phyloP scores from a whole-genome alignment of 2,113 vertebrate genomes.

The Gymnarchus niloticus region DNA sequence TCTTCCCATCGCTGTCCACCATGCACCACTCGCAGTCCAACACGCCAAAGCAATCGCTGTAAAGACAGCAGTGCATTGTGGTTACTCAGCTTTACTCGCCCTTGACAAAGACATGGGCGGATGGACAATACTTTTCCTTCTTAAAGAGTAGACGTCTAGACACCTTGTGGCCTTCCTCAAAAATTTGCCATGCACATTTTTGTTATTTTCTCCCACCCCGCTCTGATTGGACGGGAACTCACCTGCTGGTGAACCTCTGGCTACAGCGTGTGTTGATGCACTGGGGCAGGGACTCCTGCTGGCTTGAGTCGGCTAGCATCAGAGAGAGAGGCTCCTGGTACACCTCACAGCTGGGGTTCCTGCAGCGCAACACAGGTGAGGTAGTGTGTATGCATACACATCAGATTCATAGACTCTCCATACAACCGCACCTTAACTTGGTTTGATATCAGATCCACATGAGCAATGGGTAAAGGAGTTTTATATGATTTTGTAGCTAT shows the following conservation, averaged over 20 bases:
- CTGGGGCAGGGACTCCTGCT: conserved; percentile 85
- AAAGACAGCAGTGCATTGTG: background rate
- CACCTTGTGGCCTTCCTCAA: no score
- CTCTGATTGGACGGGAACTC: conserved; percentile 17
- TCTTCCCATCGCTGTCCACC: conserved; percentile 95
- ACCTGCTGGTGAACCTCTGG: conserved; percentile 91
- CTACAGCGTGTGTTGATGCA: conserved; percentile 92
- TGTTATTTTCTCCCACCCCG: no score
- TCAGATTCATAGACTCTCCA: background rate
- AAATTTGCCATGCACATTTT: no score
- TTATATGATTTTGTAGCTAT: background rate
- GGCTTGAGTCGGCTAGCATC: conserved; percentile 77
- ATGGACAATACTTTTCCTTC: no score
- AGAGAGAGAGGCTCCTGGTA: conserved; percentile 90
- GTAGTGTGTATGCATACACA: no score
- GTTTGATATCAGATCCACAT: background rate
- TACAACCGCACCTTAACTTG: background rate
- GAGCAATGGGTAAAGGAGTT: background rate
- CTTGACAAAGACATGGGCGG: no score
- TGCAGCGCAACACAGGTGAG: conserved; percentile 33
- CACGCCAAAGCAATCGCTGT: conserved; percentile 92
- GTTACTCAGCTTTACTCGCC: background rate
- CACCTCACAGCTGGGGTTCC: conserved; percentile 94
- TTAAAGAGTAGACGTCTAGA: background rate
- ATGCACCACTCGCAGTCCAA: conserved; percentile 98